Conservation (phyloP, 2,113 vertebrate species). For the Platysternon megacephalum region DNA sequence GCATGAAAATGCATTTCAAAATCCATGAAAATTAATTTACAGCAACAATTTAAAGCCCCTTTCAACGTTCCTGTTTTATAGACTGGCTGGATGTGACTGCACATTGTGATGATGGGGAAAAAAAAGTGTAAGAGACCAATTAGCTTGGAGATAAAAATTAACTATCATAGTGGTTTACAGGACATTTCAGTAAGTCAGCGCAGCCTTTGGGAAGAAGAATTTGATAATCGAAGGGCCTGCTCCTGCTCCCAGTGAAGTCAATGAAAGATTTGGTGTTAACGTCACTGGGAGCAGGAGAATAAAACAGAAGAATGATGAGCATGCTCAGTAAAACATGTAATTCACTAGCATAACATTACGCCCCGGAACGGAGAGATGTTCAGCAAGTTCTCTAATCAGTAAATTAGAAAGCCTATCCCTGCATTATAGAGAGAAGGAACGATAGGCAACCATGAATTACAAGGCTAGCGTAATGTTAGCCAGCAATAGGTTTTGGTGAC, state of each 20-base stretch:
- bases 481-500: conserved; percentile 16
- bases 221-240: background rate
- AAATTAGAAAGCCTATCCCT: conserved; percentile 50
- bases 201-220: background rate
- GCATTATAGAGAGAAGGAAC: conserved; percentile 49
- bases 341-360: background rate
- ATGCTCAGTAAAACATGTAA: background rate
- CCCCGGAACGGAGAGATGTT: background rate
- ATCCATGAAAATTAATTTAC: background rate
- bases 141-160: conserved; percentile 26
- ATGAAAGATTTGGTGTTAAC: background rate
- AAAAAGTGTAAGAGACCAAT: background rate
- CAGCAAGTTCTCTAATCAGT: conserved; percentile 20
- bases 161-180: background rate
- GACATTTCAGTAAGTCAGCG: background rate
- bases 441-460: conserved; percentile 25
- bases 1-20: background rate
- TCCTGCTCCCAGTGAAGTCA: background rate
- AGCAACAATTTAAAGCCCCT: background rate
- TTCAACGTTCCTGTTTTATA: background rate
- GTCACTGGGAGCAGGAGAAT: background rate
- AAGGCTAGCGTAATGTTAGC: conserved; percentile 1
- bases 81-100: background rate
- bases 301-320: conserved; percentile 4
- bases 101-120: background rate